Evolutionary conservation across 2,113 vertebrate genomes (phyloP).

Genomic region (Gasterosteus aculeatus): DNA sequence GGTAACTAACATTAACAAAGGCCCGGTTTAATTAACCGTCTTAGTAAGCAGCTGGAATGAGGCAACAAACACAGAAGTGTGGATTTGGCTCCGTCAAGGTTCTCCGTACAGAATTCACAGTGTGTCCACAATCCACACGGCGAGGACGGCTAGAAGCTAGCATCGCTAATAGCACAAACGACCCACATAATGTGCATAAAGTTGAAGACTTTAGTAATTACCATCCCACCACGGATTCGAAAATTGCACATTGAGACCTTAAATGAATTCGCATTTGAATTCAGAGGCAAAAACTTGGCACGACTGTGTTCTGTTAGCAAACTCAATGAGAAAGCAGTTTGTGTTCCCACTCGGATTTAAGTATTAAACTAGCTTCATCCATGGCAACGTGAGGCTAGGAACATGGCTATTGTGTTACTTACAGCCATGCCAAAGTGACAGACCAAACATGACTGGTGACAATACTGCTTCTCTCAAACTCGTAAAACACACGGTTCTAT

Average conservation of each 20-base stretch:
- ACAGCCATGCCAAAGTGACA: background rate
- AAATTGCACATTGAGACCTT: background rate
- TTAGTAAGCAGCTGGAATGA: background rate
- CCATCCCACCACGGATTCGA: no score
- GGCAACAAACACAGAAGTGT: background rate
- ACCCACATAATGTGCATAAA: no score
- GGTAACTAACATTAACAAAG: background rate
- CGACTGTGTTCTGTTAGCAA: background rate
- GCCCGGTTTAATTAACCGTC: background rate
- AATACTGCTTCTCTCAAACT: background rate
- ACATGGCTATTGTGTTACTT: background rate
- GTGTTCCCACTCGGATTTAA: background rate
- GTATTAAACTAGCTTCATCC: background rate
- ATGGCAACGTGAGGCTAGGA: no score
- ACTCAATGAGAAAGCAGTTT: background rate
- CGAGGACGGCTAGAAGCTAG: background rate
- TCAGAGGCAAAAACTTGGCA: background rate
- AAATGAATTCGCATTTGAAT: background rate
- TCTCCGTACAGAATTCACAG: background rate
- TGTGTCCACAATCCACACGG: no score
- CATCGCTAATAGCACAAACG: no score
- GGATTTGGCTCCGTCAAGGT: background rate
- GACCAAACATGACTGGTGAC: no score
- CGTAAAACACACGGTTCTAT: constrained; percentile 22
- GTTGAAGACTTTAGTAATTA: background rate